A percentile compares a stretch with the other conserved stretches of the same genome.
phyloP scores from a whole-genome alignment of 2,888 invertebrate species.

The Hyles lineata region DNA sequence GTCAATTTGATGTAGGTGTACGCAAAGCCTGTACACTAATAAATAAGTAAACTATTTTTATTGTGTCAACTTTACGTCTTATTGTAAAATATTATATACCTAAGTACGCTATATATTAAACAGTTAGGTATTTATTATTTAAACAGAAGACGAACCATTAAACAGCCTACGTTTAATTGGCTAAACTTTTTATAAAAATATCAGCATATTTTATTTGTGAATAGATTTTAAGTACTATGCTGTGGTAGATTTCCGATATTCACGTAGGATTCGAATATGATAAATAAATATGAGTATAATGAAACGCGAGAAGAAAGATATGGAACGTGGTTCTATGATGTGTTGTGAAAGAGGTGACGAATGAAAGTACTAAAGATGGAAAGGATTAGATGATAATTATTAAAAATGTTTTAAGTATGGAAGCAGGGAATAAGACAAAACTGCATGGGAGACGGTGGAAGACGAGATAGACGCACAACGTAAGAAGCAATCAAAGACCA shows the following conservation, averaged over 20 bases:
- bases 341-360: too few relatives aligned
- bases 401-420: too few relatives aligned
- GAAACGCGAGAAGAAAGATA: too few relatives aligned
- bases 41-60: constrained; percentile 32
- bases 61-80: neutral
- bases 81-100: constrained; percentile 12
- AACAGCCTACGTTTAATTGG: neutral
- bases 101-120: neutral
- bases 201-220: neutral
- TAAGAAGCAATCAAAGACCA: too few relatives aligned
- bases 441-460: too few relatives aligned
- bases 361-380: too few relatives aligned
- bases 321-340: too few relatives aligned
- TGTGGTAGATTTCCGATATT: neutral
- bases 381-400: too few relatives aligned
- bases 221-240: neutral
- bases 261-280: too few relatives aligned
- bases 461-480: too few relatives aligned
- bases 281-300: too few relatives aligned
- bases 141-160: neutral
- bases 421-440: too few relatives aligned
- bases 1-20: constrained; percentile 54
- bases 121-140: neutral
- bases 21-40: constrained; percentile 16
- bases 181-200: neutral